These are phyloP conservation scores for Doris montereyensis DNA, from an alignment of 2,888 invertebrate genomes.

Conservation along the genomic window DNA sequence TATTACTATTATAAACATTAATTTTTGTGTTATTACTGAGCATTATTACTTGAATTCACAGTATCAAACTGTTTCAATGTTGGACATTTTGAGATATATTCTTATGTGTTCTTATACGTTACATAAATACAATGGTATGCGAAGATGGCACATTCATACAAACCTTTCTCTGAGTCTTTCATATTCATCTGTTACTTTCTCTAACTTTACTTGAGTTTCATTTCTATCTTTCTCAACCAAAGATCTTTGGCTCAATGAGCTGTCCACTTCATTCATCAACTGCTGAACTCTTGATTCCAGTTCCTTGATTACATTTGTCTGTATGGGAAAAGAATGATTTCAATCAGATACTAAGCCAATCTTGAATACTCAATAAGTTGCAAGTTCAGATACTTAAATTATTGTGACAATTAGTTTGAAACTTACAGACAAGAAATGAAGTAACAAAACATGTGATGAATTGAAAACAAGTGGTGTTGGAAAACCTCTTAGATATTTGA, in stretches of 20 bases:
- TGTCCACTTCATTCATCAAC: conserved; percentile 67
- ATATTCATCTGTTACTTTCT: conserved; percentile 57
- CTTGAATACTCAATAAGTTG: background rate
- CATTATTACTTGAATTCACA: too few species aligned
- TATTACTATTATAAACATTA: too few species aligned
- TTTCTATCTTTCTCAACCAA: conserved; percentile 65
- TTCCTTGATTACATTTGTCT: conserved; percentile 68
- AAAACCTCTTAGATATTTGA: too few species aligned
- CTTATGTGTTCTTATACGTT: too few species aligned
- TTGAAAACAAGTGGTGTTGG: too few species aligned
- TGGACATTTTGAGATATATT: too few species aligned
- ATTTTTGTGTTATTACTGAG: too few species aligned
- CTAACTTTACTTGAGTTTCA: conserved; percentile 58
- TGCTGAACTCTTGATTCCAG: conserved; percentile 68
- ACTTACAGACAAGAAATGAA: background rate
- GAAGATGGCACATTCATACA: background rate
- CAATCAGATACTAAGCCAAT: background rate
- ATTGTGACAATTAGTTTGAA: background rate
- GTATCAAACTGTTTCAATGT: too few species aligned
- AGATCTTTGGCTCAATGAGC: conserved; percentile 55
- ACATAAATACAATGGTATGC: too few species aligned
- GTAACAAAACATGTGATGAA: background rate
- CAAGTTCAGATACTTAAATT: background rate
- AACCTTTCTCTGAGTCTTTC: conserved; percentile 51
- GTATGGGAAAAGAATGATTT: background rate